A percentile compares a stretch with the other conserved stretches of the same genome.
phyloP scores from a whole-genome alignment of 2,888 invertebrate genomes.

The Drosophila hawaiiensis region DNA sequence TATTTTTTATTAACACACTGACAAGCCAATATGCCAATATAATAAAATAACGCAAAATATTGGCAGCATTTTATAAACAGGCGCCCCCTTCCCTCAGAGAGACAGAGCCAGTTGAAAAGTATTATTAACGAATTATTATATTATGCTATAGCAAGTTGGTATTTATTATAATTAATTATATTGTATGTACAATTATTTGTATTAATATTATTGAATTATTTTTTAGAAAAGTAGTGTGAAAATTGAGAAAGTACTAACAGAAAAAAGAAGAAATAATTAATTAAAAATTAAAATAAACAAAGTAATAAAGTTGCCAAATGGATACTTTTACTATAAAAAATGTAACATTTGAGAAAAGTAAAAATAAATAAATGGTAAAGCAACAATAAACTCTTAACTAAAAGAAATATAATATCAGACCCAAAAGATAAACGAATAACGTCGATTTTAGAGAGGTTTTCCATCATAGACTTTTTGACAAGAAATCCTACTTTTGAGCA shows the following conservation, averaged over 20 bases:
- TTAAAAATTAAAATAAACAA: constrained; percentile 19
- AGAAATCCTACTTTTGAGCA: constrained; percentile 31
- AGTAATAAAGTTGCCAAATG: constrained; percentile 21
- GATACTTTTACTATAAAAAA: constrained; percentile 10
- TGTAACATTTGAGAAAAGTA: constrained; percentile 7
- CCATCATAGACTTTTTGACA: constrained; percentile 18
- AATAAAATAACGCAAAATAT: constrained; percentile 1
- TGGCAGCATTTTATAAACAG: constrained; percentile 53
- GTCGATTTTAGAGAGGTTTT: constrained; percentile 15
- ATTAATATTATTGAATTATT: constrained; percentile 75
- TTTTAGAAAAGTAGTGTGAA: constrained; percentile 78
- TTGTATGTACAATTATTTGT: constrained; percentile 77
- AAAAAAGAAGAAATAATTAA: constrained; percentile 20
- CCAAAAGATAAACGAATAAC: constrained; percentile 6
- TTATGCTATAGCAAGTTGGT: constrained; percentile 79
- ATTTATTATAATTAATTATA: constrained; percentile 77
- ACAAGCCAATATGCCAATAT: constrained; percentile 50
- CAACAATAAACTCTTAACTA: constrained; percentile 3
- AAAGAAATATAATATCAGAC: constrained; percentile 24
- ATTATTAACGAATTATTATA: constrained; percentile 72
- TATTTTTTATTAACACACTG: constrained; percentile 73
- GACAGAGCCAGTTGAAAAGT: constrained; percentile 69
- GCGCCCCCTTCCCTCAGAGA: constrained; percentile 23
- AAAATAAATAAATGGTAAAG: background rate
- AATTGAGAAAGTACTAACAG: constrained; percentile 21